Evolutionary conservation across 2,113 vertebrate genomes (phyloP).

Genomic region (Lycaon pictus): DNA sequence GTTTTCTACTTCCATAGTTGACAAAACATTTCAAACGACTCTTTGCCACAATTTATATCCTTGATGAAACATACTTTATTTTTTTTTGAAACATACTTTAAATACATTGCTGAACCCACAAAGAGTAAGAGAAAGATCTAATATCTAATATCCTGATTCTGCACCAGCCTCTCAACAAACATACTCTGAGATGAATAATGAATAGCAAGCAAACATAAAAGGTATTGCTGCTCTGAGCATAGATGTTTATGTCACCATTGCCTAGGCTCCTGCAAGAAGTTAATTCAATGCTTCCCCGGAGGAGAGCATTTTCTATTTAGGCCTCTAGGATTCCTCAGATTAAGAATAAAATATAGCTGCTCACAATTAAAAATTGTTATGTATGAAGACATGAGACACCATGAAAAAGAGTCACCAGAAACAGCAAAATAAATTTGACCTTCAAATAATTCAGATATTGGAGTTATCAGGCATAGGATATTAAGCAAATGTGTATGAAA

Average conservation of each 20-base stretch:
- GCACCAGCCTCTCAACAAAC: neutral
- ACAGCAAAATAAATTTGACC: neutral
- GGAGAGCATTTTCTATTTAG: neutral
- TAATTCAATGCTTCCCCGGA: neutral
- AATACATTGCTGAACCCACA: neutral
- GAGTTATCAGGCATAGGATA: neutral
- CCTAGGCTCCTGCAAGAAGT: neutral
- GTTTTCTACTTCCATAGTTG: neutral
- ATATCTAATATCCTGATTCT: neutral
- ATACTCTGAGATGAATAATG: neutral
- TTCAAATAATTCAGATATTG: constrained; percentile 30
- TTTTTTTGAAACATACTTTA: constrained; percentile 12
- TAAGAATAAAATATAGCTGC: neutral
- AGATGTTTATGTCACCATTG: neutral
- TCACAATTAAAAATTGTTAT: neutral
- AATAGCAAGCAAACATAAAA: neutral
- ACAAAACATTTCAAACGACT: constrained; percentile 23
- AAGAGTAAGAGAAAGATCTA: neutral
- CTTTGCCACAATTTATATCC: neutral
- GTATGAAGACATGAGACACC: neutral
- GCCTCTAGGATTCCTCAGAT: neutral
- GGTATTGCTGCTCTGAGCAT: neutral
- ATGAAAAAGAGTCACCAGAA: neutral
- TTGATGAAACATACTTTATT: constrained; percentile 22
- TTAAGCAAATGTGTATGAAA: neutral